Percentiles rank a stretch among this genome's conserved stretches.
phyloP scores from a whole-genome alignment of 2,797 vertebrate species.

The Hippopotamyrus pictus region DNA sequence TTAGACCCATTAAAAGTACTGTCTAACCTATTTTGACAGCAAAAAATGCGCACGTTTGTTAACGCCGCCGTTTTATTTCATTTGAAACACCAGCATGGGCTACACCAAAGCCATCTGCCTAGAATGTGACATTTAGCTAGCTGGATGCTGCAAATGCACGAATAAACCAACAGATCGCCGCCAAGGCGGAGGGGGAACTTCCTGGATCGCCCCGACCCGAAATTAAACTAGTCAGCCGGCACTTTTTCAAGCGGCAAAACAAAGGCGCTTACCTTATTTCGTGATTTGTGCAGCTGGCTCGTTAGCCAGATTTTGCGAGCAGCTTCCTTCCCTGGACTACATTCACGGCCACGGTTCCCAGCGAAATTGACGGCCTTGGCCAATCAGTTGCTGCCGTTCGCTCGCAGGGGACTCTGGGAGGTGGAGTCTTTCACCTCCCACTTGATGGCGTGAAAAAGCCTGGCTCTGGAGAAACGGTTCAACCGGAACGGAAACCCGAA shows the following conservation, averaged over 20 bases:
- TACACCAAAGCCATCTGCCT: neutral
- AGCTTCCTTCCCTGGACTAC: slow-evolving; percentile 21
- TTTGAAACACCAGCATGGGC: neutral
- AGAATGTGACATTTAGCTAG: slow-evolving; percentile 20
- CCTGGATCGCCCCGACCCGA: neutral
- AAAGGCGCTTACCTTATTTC: slow-evolving; percentile 20
- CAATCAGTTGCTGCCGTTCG: neutral
- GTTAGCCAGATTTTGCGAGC: slow-evolving; percentile 15
- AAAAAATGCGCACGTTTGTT: neutral
- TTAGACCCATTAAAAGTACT: neutral
- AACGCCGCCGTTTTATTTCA: slow-evolving; percentile 9
- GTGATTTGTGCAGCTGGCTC: slow-evolving; percentile 8
- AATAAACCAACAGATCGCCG: neutral
- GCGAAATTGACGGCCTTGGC: neutral
- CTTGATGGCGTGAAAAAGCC: neutral
- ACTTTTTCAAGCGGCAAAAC: slow-evolving; percentile 4
- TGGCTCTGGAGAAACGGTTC: neutral
- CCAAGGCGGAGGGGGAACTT: neutral
- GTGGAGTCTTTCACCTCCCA: neutral
- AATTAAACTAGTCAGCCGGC: neutral
- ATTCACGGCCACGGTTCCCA: slow-evolving; percentile 12
- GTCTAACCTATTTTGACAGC: neutral
- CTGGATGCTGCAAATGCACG: slow-evolving; percentile 5
- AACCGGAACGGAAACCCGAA: slow-evolving; percentile 10
- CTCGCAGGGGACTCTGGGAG: neutral